These are phyloP conservation scores for Drosophila kurseongensis DNA, from an alignment of 1,140 invertebrate genomes.

Conservation along the genomic window DNA sequence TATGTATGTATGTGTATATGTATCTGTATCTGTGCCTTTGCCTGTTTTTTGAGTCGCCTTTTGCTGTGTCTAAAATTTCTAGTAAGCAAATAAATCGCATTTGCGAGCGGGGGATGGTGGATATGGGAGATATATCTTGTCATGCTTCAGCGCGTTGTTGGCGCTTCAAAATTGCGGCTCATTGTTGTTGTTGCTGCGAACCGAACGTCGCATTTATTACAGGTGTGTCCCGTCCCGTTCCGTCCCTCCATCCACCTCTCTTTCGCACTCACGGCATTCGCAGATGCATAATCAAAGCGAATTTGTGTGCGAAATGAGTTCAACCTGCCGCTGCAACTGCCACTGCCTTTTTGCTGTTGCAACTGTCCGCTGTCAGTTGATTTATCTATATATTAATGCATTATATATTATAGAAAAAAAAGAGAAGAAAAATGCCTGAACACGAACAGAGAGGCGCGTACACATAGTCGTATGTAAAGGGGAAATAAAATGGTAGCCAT, in stretches of 20 bases:
- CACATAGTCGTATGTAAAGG: slow-evolving; percentile 8
- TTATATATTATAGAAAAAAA: slow-evolving; percentile 15
- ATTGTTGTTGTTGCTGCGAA: slow-evolving; percentile 50
- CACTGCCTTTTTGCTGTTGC: slow-evolving; percentile 24
- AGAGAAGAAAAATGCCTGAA: slow-evolving; percentile 4
- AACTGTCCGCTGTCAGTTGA: slow-evolving; percentile 44
- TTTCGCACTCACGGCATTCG: slow-evolving; percentile 3
- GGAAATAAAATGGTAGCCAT: slow-evolving; percentile 24
- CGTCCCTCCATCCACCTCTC: neutral
- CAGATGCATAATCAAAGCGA: slow-evolving; percentile 66
- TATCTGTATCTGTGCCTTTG: neutral
- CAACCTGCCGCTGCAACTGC: slow-evolving; percentile 28
- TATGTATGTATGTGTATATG: neutral
- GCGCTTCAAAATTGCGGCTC: slow-evolving; percentile 54
- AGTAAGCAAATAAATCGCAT: slow-evolving; percentile 68
- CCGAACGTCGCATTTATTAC: slow-evolving; percentile 55
- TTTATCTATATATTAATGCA: slow-evolving; percentile 52
- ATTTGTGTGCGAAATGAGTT: slow-evolving; percentile 69
- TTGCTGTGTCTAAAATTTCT: slow-evolving; percentile 63
- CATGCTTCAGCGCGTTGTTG: slow-evolving; percentile 66
- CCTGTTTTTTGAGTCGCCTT: slow-evolving; percentile 6
- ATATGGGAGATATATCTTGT: slow-evolving; percentile 29
- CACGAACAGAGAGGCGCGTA: slow-evolving; percentile 17
- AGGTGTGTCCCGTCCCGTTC: slow-evolving; percentile 50
- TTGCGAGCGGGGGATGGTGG: neutral